Percentiles rank a stretch among this genome's conserved stretches.
Conservation (phyloP, 2,888 invertebrate species). For the Sinotaia quadrata region DNA sequence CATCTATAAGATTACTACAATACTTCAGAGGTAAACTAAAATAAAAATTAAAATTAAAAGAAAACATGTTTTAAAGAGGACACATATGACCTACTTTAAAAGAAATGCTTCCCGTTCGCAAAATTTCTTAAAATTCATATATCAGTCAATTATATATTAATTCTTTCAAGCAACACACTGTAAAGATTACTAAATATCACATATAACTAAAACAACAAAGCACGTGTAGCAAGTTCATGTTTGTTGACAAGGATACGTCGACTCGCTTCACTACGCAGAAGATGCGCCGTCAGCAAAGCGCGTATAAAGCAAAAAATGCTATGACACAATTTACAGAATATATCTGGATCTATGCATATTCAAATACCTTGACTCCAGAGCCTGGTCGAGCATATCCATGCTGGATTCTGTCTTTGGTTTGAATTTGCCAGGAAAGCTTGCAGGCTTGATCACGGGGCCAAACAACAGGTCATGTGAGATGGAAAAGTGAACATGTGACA, state of each 20-base stretch:
- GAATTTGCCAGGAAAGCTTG: constrained; percentile 72
- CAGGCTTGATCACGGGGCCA: constrained; percentile 74
- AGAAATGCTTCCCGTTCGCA: not conserved
- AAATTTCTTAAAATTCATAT: not conserved
- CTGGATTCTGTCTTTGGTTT: constrained; percentile 59
- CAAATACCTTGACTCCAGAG: constrained; percentile 69
- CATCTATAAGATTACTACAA: too few species aligned
- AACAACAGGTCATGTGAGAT: constrained; percentile 74
- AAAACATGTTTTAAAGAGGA: not conserved
- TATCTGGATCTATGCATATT: not conserved
- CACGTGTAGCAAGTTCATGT: constrained; percentile 5
- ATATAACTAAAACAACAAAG: not conserved
- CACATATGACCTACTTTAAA: not conserved
- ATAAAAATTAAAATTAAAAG: not conserved
- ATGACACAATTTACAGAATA: not conserved
- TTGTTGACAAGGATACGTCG: not conserved
- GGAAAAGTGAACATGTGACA: constrained; percentile 72
- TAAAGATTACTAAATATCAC: not conserved
- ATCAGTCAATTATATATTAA: too few species aligned
- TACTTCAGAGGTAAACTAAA: not conserved
- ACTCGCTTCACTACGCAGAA: constrained; percentile 9
- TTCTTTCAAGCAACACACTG: not conserved
- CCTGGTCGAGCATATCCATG: constrained; percentile 73
- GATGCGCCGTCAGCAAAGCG: constrained; percentile 8
- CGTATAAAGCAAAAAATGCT: constrained; percentile 6